Base-by-base conservation (phyloP, 2,888 invertebrate species). In the Scaeva pyrastri region DNA sequence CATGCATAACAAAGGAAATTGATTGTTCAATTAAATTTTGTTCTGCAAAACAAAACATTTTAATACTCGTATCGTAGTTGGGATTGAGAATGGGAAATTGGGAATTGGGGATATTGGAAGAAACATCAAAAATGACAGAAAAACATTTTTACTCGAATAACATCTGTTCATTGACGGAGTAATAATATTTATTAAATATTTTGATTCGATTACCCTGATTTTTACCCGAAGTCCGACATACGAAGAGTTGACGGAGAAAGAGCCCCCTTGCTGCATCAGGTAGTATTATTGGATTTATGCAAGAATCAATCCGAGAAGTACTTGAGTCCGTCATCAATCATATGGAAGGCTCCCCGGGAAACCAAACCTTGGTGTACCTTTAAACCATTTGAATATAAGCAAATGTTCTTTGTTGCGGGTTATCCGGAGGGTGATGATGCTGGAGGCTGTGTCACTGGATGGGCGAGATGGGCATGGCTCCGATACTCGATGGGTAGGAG, bases 351-450 rank as follows among this genome's bases (percentile, higher is more conserved):
- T 79, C 73, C 73, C 41, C 45, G 45, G 58, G 68, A 70, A 21
- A 39, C 70, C 31, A 70, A 21, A 39, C 70, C 31, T 21, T 11
- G 12, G 12, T 36, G 55, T 48, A 31, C 31, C 31, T n/a, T n/a
- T 31, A 31, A 31, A 77, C 70, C 86, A 86, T 86, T 86, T 86
- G 86, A 86, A 86, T 86, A 86, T 86, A 86, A 86, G 82, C 86
- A 86, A 86, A 86, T 86, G 50, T 50, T n/a, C 45, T 23, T 1
- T 16, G 43, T 19, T n/a, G 58, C 52, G 45, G 31, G 31, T 39
- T 66, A 66, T 66, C 48, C 19, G 4, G 12, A 45, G 36, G 26
- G 43, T 73, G 43, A 26, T 56, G 12, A 12, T 7, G 39, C 43
- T 71, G 66, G 45, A 26, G 52, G 41, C 39, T 72, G 64, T 62